These are phyloP conservation scores for Zoanthus sociatus DNA, from an alignment of 92 coral and sea anemone species.

Conservation along the genomic window DNA sequence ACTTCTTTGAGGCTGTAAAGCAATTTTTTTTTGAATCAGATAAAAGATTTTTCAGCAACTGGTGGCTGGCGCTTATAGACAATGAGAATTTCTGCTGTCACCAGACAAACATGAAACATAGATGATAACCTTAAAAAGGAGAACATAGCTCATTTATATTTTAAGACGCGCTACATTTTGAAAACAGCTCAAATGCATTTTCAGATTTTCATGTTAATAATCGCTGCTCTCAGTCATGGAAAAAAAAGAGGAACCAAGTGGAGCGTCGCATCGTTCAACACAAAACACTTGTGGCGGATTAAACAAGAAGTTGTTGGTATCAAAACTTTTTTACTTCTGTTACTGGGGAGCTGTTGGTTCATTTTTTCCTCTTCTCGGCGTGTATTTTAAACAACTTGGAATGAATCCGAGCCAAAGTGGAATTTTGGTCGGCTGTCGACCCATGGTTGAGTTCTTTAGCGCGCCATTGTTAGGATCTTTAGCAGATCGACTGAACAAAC, in stretches of 20 bases:
- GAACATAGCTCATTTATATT: constrained; percentile 18
- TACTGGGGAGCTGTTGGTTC: constrained; percentile 99
- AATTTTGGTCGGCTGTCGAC: constrained; percentile 94
- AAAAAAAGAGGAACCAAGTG: background rate
- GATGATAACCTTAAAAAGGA: constrained; percentile 1
- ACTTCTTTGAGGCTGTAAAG: background rate
- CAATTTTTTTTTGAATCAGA: background rate
- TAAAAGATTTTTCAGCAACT: background rate
- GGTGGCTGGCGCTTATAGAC: constrained; percentile 23
- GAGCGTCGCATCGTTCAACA: constrained; percentile 1
- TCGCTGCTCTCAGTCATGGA: constrained; percentile 10
- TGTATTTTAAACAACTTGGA: constrained; percentile 98
- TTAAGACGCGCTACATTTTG: constrained; percentile 38
- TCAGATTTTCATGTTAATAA: background rate
- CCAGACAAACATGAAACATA: constrained; percentile 41
- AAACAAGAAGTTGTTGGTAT: constrained; percentile 85
- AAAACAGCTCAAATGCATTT: constrained; percentile 35
- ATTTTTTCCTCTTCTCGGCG: constrained; percentile 97
- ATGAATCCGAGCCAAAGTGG: constrained; percentile 98
- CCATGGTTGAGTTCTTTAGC: constrained; percentile 98
- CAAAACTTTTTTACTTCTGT: constrained; percentile 96
- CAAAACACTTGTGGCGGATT: constrained; percentile 51
- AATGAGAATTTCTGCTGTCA: constrained; percentile 26
- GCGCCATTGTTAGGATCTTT: constrained; percentile 94
- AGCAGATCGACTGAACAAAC: constrained; percentile 92